Conservation (phyloP, 23 tunicate genomes). For the Ciona savignyi region DNA sequence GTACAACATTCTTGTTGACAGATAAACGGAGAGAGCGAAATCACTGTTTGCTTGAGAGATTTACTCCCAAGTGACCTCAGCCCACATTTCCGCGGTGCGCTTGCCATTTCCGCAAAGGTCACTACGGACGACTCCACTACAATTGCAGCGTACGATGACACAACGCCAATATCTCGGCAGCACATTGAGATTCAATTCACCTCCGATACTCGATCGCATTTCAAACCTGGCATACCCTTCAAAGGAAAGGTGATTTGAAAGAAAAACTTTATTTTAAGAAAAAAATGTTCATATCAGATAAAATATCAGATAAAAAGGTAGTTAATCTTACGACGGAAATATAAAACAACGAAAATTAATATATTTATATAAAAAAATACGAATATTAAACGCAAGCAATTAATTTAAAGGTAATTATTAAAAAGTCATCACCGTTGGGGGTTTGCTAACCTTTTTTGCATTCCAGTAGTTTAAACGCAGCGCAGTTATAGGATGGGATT, state of each 20-base stretch:
- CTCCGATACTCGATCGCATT: constrained; percentile 56
- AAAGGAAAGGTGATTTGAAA: constrained; percentile 52
- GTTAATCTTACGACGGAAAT: too few species aligned
- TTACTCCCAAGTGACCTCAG: constrained; percentile 27
- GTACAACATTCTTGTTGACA: too few species aligned
- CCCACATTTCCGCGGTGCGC: constrained; percentile 36
- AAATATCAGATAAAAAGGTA: background rate
- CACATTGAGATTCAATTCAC: constrained; percentile 58
- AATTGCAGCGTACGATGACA: constrained; percentile 63
- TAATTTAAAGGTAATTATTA: too few species aligned
- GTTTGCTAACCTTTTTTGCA: too few species aligned
- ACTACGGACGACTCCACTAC: constrained; percentile 29
- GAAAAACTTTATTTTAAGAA: background rate
- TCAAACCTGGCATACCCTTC: constrained; percentile 79
- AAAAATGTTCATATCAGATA: background rate
- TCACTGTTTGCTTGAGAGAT: constrained; percentile 43
- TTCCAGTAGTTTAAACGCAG: too few species aligned
- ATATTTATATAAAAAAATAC: too few species aligned
- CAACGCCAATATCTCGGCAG: constrained; percentile 60
- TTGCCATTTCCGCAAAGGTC: constrained; percentile 58
- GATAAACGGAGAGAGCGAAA: constrained; percentile 30
- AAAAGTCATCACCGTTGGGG: too few species aligned
- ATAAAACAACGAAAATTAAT: too few species aligned
- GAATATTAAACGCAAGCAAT: too few species aligned
- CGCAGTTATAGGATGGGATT: too few species aligned